Evolutionary conservation across 2,113 vertebrate genomes (phyloP).

Genomic region (Litocranius walleri): DNA sequence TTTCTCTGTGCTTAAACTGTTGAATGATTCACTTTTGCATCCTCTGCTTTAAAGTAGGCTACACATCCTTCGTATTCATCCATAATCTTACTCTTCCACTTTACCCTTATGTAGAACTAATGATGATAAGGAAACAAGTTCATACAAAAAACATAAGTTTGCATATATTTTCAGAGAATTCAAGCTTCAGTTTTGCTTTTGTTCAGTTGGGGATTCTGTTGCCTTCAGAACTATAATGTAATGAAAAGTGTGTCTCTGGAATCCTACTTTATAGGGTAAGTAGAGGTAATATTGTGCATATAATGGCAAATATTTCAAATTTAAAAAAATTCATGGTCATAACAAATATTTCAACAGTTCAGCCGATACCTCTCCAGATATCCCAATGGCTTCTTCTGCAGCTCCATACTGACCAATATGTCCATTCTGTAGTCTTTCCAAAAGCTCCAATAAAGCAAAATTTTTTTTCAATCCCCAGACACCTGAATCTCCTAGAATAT

Average conservation of each 20-base stretch:
- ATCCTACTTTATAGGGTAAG: not conserved
- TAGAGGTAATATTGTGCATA: not conserved
- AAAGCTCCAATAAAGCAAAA: conserved; percentile 95
- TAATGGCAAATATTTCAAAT: conserved; percentile 21
- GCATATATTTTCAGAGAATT: not conserved
- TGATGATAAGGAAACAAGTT: not conserved
- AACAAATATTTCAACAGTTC: conserved; percentile 28
- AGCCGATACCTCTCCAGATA: conserved; percentile 92
- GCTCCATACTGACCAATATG: conserved; percentile 89
- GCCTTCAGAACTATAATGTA: not conserved
- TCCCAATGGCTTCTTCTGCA: conserved; percentile 88
- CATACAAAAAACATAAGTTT: not conserved
- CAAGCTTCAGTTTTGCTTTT: conserved; percentile 23
- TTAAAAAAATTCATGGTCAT: not conserved
- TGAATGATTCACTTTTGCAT: not conserved
- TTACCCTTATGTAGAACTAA: not conserved
- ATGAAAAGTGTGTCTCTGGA: conserved; percentile 15
- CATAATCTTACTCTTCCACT: not conserved
- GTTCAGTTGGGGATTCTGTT: not conserved
- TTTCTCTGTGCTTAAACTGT: not conserved
- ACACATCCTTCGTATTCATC: not conserved
- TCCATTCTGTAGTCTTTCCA: conserved; percentile 97
- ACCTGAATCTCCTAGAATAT: conserved; percentile 91
- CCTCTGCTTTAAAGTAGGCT: not conserved
- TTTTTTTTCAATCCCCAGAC: conserved; percentile 99